Evolutionary conservation across 1,140 invertebrate species (phyloP).

Genomic region (Drosophila equinoxialis): DNA sequence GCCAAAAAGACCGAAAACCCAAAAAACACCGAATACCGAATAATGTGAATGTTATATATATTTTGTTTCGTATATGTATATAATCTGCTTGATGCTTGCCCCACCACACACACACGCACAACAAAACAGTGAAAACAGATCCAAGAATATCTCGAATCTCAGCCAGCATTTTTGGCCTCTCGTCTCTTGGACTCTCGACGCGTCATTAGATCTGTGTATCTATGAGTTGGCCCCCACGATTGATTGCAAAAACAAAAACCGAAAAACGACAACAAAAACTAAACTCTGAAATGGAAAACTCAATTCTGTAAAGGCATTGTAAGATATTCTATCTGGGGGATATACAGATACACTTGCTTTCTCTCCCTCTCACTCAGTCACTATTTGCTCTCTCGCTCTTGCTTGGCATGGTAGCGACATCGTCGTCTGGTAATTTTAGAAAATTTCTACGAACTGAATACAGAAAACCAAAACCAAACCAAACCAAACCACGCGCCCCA

Average conservation of each 20-base stretch:
- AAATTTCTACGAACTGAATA: slow-evolving; percentile 30
- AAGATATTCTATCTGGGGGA: slow-evolving; percentile 50
- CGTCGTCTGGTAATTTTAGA: slow-evolving; percentile 50
- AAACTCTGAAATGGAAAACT: slow-evolving; percentile 16
- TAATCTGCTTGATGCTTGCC: slow-evolving; percentile 36
- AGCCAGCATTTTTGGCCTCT: slow-evolving; percentile 1
- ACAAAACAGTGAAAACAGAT: slow-evolving; percentile 54
- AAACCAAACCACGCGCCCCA: slow-evolving; percentile 47
- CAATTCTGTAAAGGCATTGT: slow-evolving; percentile 1
- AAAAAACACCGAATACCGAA: slow-evolving; percentile 12
- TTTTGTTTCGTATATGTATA: slow-evolving; percentile 26
- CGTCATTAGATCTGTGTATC: slow-evolving; percentile 18
- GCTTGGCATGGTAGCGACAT: slow-evolving; percentile 8
- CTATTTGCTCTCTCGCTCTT: background rate
- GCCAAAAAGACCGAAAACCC: slow-evolving; percentile 11
- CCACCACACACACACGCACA: slow-evolving; percentile 9
- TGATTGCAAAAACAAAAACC: slow-evolving; percentile 14
- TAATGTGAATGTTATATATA: slow-evolving; percentile 27
- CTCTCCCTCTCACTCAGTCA: background rate
- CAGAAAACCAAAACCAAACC: slow-evolving; percentile 37
- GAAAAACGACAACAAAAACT: background rate
- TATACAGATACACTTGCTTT: slow-evolving; percentile 30
- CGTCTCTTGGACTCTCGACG: background rate
- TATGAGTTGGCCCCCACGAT: slow-evolving; percentile 14
- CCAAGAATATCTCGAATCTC: slow-evolving; percentile 63